Evolutionary conservation across 2,113 vertebrate genomes (phyloP).

Genomic region (Delphinus delphis): DNA sequence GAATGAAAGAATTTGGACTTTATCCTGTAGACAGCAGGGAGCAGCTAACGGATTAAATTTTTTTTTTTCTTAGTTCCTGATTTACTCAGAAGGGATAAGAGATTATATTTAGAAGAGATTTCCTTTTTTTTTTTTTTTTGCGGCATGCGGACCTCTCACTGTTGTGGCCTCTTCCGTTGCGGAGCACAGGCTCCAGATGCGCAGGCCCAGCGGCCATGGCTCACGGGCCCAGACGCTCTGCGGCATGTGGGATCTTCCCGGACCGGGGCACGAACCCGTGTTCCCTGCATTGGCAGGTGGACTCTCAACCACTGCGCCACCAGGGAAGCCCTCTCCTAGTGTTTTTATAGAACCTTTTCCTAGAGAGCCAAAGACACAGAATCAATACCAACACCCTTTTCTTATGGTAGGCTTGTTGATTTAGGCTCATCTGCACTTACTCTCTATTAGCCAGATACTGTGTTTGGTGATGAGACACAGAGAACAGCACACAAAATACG

Average conservation of each 20-base stretch:
- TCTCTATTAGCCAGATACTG: background rate
- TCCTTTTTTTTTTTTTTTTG: too few species aligned
- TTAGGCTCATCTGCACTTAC: background rate
- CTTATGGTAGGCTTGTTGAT: background rate
- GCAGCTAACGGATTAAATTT: background rate
- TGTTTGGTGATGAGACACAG: background rate
- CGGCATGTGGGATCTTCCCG: too few species aligned
- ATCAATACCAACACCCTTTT: background rate
- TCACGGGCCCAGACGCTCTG: too few species aligned
- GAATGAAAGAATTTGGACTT: background rate
- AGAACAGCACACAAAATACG: background rate
- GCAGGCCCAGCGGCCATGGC: too few species aligned
- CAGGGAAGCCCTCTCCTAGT: background rate
- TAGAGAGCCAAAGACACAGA: background rate
- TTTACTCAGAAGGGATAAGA: background rate
- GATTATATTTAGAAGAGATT: background rate
- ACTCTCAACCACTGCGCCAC: too few species aligned
- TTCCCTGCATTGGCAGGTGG: too few species aligned
- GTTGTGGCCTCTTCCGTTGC: too few species aligned
- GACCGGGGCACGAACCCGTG: too few species aligned
- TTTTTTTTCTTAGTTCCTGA: background rate
- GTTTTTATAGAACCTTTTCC: background rate
- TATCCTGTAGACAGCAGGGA: background rate
- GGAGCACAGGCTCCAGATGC: too few species aligned
- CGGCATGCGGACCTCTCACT: rapidly evolving